phyloP scores from a whole-genome alignment of 2,888 invertebrate genomes.

The Cryptophagus acutangulus region DNA sequence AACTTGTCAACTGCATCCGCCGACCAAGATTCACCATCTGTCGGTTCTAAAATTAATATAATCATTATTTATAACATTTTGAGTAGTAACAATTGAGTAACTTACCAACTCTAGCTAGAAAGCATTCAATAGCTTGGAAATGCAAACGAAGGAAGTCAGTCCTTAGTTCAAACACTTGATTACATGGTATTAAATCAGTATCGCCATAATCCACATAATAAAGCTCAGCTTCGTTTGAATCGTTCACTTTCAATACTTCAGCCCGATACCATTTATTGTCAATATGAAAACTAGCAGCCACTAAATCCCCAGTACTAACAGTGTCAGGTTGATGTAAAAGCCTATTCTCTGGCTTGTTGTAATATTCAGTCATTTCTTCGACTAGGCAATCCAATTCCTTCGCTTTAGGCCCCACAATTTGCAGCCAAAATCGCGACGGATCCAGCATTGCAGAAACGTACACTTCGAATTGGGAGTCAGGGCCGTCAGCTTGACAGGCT shows the following conservation, averaged over 20 bases:
- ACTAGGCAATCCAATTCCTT: slow-evolving; percentile 74
- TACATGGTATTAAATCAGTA: slow-evolving; percentile 61
- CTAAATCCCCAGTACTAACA: slow-evolving; percentile 70
- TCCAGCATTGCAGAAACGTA: slow-evolving; percentile 81
- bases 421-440: slow-evolving; percentile 81
- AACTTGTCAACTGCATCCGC: slow-evolving; percentile 61
- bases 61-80: neutral
- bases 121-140: slow-evolving; percentile 85
- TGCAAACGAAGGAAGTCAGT: slow-evolving; percentile 69
- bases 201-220: slow-evolving; percentile 89
- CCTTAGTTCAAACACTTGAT: slow-evolving; percentile 66
- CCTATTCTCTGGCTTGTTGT: slow-evolving; percentile 60
- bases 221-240: slow-evolving; percentile 63
- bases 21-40: slow-evolving; percentile 55
- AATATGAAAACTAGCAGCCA: slow-evolving; percentile 76
- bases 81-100: too few species aligned
- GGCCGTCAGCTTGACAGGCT: slow-evolving; percentile 35
- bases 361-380: slow-evolving; percentile 78
- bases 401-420: slow-evolving; percentile 68
- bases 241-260: slow-evolving; percentile 62
- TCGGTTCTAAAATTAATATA: slow-evolving; percentile 38
- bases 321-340: slow-evolving; percentile 53
- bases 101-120: slow-evolving; percentile 64
- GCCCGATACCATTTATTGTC: slow-evolving; percentile 72
- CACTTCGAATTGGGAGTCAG: slow-evolving; percentile 68